Percentiles rank a stretch among this genome's conserved stretches.
phyloP scores from a whole-genome alignment of 2,888 invertebrate genomes.

The Kryphioiulus occultus region DNA sequence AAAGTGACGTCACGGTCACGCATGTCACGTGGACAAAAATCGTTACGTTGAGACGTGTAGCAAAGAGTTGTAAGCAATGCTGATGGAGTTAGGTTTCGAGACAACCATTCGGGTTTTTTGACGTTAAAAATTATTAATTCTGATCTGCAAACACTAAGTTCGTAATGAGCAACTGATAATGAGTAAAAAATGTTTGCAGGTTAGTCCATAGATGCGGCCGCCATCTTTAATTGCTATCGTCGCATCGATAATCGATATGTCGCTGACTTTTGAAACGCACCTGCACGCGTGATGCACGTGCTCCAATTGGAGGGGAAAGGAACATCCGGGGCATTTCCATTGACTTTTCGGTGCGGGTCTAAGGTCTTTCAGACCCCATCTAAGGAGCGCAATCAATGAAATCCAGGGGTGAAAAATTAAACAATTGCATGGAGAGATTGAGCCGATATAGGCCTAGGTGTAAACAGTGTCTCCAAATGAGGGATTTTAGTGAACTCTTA shows the following conservation, averaged over 20 bases:
- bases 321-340: background rate
- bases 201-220: background rate
- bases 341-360: constrained; percentile 20
- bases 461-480: background rate
- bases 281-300: constrained; percentile 10
- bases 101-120: too few relatives aligned
- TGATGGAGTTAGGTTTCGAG: background rate
- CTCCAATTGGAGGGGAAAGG: constrained; percentile 15
- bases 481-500: background rate
- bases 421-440: background rate
- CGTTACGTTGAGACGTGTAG: background rate
- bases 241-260: constrained; percentile 30
- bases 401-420: background rate
- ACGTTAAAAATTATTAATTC: background rate
- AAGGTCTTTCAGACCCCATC: background rate
- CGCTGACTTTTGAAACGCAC: constrained; percentile 12
- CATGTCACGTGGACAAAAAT: constrained; percentile 11
- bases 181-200: background rate
- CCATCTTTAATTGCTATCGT: background rate
- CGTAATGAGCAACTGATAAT: too few relatives aligned
- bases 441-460: background rate
- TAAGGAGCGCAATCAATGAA: constrained; percentile 35
- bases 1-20: constrained; percentile 1
- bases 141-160: background rate
- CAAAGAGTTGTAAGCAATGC: background rate